Base-by-base conservation (phyloP, 2,113 vertebrate species). In the Anseranas semipalmata region DNA sequence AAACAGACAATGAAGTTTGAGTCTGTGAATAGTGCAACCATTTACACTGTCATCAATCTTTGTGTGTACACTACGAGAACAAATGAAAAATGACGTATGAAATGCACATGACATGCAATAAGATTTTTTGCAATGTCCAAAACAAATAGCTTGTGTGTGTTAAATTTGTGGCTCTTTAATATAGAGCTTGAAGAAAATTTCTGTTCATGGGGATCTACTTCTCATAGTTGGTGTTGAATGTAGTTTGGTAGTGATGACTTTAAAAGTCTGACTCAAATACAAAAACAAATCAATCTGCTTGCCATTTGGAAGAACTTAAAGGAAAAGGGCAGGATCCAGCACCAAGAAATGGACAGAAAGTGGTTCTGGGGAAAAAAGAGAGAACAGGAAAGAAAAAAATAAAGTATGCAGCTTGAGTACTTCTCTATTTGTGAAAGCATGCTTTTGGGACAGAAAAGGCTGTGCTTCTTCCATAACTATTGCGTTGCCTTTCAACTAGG, bases 321-420 rank as follows among this genome's bases (percentile, higher is more conserved):
- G 33, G 35, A 41, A 62, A 68, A 73, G 8, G 59, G 30, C 3
- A 39, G 20, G 12, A 35, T 12, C 37, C 0, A 0, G 33, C 2
- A 45, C 7, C 8, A 45, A 33, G 65, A 66, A 17, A 86, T 25
- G 4, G 4, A 18, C 8, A 66, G 39, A 35, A 80, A 30, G 37
- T 8, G 0, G 5, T 2, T 50, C 24, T 78, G 46, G 77, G 50
- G 77, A 87, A 56, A 65, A 77, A 63, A 43, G 8, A 50, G 32
- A 2, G 15, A 7, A 21, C 3, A 37, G 6, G 20, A 9, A 50
- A 43, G 10, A 53, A n/a, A 55, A 24, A n/a, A n/a, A 11, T 18
- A 3, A 52, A 24, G 12, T 24, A 28, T 19, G 5, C 48, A 33
- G 39, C 20, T 30, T 5, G 15, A 52, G 2, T 33, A 25, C 48